These are phyloP conservation scores for Heliconius melpomene DNA, from an alignment of 1,140 invertebrate genomes.

Conservation along the genomic window DNA sequence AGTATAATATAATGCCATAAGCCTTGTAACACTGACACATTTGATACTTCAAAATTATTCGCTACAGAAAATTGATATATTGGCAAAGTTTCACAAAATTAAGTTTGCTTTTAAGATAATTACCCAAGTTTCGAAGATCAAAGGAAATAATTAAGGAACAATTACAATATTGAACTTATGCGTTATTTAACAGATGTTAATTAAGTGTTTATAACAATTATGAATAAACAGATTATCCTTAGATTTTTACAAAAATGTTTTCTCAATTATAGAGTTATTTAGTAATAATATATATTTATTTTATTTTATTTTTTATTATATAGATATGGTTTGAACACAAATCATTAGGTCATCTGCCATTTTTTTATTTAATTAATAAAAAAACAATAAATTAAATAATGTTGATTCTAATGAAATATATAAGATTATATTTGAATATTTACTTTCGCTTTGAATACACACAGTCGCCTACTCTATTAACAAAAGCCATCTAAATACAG, in stretches of 20 bases:
- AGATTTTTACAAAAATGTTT: no score
- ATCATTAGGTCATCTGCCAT: background rate
- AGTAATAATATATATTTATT: background rate
- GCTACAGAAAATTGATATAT: conserved; percentile 27
- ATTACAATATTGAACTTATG: conserved; percentile 44
- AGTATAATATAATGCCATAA: background rate
- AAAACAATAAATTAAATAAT: no score
- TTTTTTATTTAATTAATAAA: no score
- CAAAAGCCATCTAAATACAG: conserved; percentile 42
- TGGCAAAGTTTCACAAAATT: conserved; percentile 39
- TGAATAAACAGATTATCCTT: background rate
- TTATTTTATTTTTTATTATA: no score
- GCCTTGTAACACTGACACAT: conserved; percentile 14
- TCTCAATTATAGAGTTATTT: background rate
- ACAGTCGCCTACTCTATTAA: conserved; percentile 29
- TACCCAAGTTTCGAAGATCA: conserved; percentile 45
- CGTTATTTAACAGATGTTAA: conserved; percentile 32
- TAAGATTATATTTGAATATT: background rate
- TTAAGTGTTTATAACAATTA: conserved; percentile 18
- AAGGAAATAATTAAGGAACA: conserved; percentile 42
- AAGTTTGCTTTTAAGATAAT: conserved; percentile 44
- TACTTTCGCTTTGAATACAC: background rate
- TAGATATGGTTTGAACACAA: no score
- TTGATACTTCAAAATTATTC: conserved; percentile 19
- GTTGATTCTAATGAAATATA: no score